Evolutionary conservation across 2,888 invertebrate genomes (phyloP).

Genomic region (Sipha maydis): DNA sequence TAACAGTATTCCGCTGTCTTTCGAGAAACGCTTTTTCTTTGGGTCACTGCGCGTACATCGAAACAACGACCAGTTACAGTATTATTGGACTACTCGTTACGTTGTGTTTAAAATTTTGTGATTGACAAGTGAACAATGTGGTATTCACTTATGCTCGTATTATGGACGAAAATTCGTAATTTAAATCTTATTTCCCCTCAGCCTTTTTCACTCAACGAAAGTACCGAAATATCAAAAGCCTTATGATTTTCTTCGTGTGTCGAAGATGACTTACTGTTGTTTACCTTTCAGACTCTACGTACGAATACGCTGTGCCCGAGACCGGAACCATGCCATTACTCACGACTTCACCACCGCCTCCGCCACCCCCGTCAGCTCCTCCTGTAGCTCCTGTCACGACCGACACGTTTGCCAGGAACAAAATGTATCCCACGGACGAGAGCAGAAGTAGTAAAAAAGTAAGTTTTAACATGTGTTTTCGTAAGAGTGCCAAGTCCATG

Average conservation of each 20-base stretch:
- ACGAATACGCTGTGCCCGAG: constrained; percentile 84
- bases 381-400: constrained; percentile 67
- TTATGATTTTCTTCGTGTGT: neutral
- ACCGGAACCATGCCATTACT: constrained; percentile 75
- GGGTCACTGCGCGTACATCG: too few species aligned
- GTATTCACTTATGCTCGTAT: too few species aligned
- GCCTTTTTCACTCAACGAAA: neutral
- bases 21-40: too few species aligned
- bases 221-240: neutral
- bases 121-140: too few species aligned
- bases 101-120: too few species aligned
- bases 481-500: constrained; percentile 28
- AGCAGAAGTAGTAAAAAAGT: constrained; percentile 70
- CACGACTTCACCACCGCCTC: constrained; percentile 66
- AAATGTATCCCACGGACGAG: constrained; percentile 64
- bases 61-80: too few species aligned
- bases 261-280: constrained; percentile 24
- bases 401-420: constrained; percentile 56
- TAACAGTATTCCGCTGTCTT: too few species aligned
- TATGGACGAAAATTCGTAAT: too few species aligned
- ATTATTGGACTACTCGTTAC: too few species aligned
- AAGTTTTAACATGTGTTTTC: constrained; percentile 63
- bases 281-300: constrained; percentile 73
- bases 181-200: too few species aligned
- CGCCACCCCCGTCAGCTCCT: constrained; percentile 70